Evolutionary conservation across 2,113 vertebrate genomes (phyloP).

Genomic region (Trichechus manatus): DNA sequence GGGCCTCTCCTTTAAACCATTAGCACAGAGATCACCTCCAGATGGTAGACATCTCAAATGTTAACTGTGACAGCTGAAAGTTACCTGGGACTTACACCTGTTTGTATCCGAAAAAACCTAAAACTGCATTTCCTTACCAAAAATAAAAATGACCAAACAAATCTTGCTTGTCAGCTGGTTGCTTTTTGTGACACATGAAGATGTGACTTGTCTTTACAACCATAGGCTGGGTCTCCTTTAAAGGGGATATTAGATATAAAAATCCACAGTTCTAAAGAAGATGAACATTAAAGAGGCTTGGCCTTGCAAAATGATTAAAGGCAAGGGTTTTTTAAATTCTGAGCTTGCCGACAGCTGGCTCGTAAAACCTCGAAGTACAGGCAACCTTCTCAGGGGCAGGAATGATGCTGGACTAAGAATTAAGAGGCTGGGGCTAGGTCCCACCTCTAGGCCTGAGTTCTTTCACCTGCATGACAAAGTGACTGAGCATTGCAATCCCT

Average conservation of each 20-base stretch:
- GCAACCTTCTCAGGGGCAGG: background rate
- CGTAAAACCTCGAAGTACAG: background rate
- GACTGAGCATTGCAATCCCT: background rate
- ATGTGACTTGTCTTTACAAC: background rate
- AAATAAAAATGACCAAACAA: background rate
- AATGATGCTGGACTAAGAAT: background rate
- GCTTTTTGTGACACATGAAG: background rate
- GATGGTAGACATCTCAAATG: background rate
- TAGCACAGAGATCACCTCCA: background rate
- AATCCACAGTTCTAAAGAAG: background rate
- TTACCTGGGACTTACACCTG: background rate
- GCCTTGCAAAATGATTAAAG: background rate
- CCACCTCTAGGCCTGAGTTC: background rate
- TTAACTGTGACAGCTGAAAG: background rate
- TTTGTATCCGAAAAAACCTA: background rate
- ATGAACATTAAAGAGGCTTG: background rate
- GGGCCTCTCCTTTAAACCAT: background rate
- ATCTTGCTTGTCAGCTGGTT: background rate
- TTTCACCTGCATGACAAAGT: background rate
- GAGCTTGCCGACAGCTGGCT: background rate
- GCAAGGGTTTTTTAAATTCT: background rate
- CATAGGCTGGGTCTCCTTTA: background rate
- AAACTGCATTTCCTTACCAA: background rate
- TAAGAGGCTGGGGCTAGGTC: background rate
- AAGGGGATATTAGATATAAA: background rate